Evolutionary conservation across 2,888 invertebrate species (phyloP).

Genomic region (Elegia similella): DNA sequence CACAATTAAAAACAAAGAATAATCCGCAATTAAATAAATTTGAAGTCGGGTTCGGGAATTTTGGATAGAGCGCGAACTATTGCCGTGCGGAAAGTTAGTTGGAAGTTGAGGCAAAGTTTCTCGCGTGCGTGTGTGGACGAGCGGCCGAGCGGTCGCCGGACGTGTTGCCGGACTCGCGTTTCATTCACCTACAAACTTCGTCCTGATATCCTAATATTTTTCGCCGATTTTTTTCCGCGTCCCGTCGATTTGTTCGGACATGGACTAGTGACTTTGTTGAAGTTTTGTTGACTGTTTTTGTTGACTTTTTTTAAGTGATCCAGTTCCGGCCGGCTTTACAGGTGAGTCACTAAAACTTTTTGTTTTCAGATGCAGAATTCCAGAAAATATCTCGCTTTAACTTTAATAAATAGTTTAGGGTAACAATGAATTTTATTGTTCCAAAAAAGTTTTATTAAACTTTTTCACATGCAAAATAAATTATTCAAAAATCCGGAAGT

Average conservation of each 20-base stretch:
- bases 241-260: conserved; percentile 53
- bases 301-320: conserved; percentile 44
- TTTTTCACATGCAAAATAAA: conserved; percentile 18
- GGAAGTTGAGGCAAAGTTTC: conserved; percentile 61
- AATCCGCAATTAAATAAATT: conserved; percentile 48
- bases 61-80: conserved; percentile 47
- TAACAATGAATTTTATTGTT: background rate
- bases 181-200: conserved; percentile 26
- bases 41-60: conserved; percentile 40
- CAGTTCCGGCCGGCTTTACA: conserved; percentile 36
- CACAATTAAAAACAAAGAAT: conserved; percentile 43
- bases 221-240: conserved; percentile 47
- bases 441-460: conserved; percentile 20
- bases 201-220: conserved; percentile 30
- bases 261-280: conserved; percentile 71
- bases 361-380: background rate
- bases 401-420: background rate
- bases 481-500: conserved; percentile 1
- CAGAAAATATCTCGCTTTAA: background rate
- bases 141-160: conserved; percentile 49
- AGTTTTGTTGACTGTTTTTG: conserved; percentile 67
- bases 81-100: conserved; percentile 61
- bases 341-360: conserved; percentile 49
- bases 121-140: conserved; percentile 71
- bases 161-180: conserved; percentile 34